These are phyloP conservation scores for Lasaia peninsularis DNA, from an alignment of 1,140 invertebrate genomes.

Conservation along the genomic window DNA sequence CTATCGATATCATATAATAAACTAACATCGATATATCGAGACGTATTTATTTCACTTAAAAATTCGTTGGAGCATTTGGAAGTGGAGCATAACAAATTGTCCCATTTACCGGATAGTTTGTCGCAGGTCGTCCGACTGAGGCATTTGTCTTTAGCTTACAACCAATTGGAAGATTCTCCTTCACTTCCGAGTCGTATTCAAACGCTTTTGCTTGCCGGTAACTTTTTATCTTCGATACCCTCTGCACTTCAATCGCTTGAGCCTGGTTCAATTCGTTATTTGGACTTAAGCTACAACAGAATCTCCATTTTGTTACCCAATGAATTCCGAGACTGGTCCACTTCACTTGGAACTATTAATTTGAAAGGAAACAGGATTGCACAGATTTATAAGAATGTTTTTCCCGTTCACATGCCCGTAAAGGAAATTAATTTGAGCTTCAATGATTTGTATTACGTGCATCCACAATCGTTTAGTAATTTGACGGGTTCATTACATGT, in stretches of 20 bases:
- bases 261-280: slow-evolving; percentile 84
- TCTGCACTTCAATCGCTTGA: slow-evolving; percentile 81
- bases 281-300: slow-evolving; percentile 92
- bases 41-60: slow-evolving; percentile 84
- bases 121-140: slow-evolving; percentile 82
- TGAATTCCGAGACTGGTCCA: slow-evolving; percentile 89
- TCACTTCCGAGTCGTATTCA: slow-evolving; percentile 81
- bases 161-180: slow-evolving; percentile 80
- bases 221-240: slow-evolving; percentile 86
- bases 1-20: slow-evolving; percentile 89
- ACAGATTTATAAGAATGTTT: slow-evolving; percentile 84
- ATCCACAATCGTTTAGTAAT: slow-evolving; percentile 86
- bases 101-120: slow-evolving; percentile 82
- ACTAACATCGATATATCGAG: slow-evolving; percentile 81
- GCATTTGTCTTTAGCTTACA: slow-evolving; percentile 90
- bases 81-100: slow-evolving; percentile 88
- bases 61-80: slow-evolving; percentile 89
- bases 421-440: slow-evolving; percentile 93
- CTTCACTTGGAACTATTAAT: slow-evolving; percentile 88
- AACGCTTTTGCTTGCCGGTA: slow-evolving; percentile 88
- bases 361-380: slow-evolving; percentile 91
- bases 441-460: slow-evolving; percentile 88
- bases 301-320: slow-evolving; percentile 85
- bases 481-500: slow-evolving; percentile 84
- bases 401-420: slow-evolving; percentile 82